Evolutionary conservation across 2,888 invertebrate genomes (phyloP).

Genomic region (Nomada flava): DNA sequence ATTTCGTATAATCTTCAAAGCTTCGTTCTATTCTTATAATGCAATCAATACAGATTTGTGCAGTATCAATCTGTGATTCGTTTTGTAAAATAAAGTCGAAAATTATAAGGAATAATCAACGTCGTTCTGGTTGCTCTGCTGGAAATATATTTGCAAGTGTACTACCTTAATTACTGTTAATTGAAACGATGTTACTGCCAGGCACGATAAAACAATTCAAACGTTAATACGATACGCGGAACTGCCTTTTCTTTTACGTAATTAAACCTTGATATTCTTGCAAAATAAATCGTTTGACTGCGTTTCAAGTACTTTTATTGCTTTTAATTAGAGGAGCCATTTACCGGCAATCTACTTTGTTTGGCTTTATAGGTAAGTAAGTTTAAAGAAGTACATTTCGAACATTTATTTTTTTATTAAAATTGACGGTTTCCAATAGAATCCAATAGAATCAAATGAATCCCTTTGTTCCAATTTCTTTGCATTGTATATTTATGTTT

Average conservation of each 20-base stretch:
- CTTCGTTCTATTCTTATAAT: neutral
- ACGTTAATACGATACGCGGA: neutral
- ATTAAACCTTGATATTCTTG: constrained; percentile 2
- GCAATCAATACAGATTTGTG: no score
- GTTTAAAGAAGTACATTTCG: no score
- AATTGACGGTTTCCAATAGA: no score
- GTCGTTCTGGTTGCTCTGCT: neutral
- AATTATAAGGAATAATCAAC: neutral
- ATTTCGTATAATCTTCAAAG: neutral
- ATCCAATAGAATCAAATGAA: no score
- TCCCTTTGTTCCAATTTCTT: no score
- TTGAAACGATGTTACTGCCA: neutral
- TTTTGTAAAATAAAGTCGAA: neutral
- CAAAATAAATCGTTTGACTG: neutral
- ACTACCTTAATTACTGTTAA: neutral
- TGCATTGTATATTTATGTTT: no score
- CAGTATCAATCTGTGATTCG: neutral
- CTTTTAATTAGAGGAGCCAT: no score
- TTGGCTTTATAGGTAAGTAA: no score
- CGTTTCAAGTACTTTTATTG: neutral
- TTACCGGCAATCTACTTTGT: no score
- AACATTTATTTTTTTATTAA: no score
- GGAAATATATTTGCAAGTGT: neutral
- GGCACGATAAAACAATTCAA: neutral
- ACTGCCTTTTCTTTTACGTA: neutral